Percentiles rank a stretch among this genome's conserved stretches.
Conservation (phyloP, 2,888 invertebrate genomes). For the Latheticus oryzae region DNA sequence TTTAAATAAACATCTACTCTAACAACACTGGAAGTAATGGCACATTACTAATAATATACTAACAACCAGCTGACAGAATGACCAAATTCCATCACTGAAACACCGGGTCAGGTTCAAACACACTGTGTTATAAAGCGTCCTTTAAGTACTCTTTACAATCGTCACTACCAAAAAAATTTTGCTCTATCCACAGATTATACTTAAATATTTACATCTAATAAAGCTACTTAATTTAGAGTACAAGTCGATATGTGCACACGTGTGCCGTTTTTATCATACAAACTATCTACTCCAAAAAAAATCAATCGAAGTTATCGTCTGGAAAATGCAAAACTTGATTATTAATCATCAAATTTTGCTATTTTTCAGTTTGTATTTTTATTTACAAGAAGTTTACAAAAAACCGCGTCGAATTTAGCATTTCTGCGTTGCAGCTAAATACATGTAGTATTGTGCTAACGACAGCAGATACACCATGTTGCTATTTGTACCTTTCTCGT, state of each 20-base stretch:
- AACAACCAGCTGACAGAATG: slow-evolving; percentile 63
- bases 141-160: slow-evolving; percentile 38
- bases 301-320: slow-evolving; percentile 38
- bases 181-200: slow-evolving; percentile 42
- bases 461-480: slow-evolving; percentile 67
- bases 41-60: slow-evolving; percentile 60
- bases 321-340: slow-evolving; percentile 34
- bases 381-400: slow-evolving; percentile 38
- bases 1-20: slow-evolving; percentile 64
- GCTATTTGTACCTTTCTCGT: slow-evolving; percentile 89
- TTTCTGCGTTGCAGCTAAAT: slow-evolving; percentile 66
- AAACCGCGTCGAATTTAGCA: slow-evolving; percentile 50
- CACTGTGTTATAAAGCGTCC: slow-evolving; percentile 41
- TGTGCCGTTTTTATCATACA: slow-evolving; percentile 46
- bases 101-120: slow-evolving; percentile 46
- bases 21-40: slow-evolving; percentile 65
- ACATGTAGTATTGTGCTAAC: slow-evolving; percentile 66
- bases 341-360: slow-evolving; percentile 10
- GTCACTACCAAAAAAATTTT: slow-evolving; percentile 49
- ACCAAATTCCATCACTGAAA: slow-evolving; percentile 65
- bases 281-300: slow-evolving; percentile 52
- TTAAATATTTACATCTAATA: slow-evolving; percentile 53
- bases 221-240: slow-evolving; percentile 50
- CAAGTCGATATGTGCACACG: slow-evolving; percentile 55
- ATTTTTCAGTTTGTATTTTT: slow-evolving; percentile 31